Conservation (phyloP, 30 jellyfish, hydroid and myxozoan species). For the Euphysa ruthae region DNA sequence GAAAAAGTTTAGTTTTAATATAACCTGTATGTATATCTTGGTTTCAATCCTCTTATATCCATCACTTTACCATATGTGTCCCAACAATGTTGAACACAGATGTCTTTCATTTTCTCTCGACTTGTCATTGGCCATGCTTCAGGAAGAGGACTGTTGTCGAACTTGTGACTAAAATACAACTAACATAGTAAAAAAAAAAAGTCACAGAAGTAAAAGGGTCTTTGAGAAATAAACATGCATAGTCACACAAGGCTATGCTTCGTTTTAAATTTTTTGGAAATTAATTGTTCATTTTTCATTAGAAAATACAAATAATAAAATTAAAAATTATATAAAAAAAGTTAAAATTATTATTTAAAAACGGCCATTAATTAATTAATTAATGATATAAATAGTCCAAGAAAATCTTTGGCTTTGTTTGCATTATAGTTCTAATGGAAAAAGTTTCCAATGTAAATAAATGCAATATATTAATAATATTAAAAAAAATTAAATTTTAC, state of each 20-base stretch:
- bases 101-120: constrained; percentile 32
- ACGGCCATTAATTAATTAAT: too few species aligned
- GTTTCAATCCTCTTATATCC: constrained; percentile 43
- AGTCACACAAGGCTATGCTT: not conserved
- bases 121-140: constrained; percentile 51
- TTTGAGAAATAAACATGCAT: too few species aligned
- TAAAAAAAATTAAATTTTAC: too few species aligned
- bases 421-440: too few species aligned
- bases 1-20: too few species aligned
- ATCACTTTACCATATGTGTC: constrained; percentile 29
- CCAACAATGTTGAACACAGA: constrained; percentile 54
- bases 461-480: too few species aligned
- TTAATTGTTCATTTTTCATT: not conserved
- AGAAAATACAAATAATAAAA: not conserved
- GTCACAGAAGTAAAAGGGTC: too few species aligned
- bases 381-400: too few species aligned
- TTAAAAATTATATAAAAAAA: not conserved
- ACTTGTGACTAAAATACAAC: constrained; percentile 18
- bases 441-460: too few species aligned
- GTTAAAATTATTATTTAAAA: not conserved
- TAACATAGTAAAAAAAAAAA: too few species aligned
- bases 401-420: too few species aligned
- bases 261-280: not conserved
- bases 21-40: constrained; percentile 57
- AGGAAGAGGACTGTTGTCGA: constrained; percentile 43